Base-by-base conservation (phyloP, 92 coral and sea anemone genomes). In the Phenganax marumi region DNA sequence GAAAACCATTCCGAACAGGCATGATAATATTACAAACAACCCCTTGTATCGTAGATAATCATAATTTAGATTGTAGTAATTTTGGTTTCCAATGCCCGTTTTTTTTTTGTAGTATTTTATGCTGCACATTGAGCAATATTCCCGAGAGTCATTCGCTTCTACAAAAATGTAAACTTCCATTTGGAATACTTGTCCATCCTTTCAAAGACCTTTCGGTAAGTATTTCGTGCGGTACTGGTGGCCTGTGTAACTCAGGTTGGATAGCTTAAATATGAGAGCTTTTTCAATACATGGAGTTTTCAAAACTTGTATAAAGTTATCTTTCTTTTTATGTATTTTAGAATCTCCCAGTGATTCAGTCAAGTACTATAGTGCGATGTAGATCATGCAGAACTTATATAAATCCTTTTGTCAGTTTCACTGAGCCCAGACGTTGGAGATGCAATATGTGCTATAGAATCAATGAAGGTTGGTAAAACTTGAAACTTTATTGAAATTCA, bases 381-480 rank as follows among this genome's bases (percentile, higher is more conserved):
- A 89, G 98, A 62, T 95, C 98, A 66, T 95, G 98, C 84, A 92
- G 98, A 87, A 95, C 98, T 3, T 95, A 95, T 69, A 95, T 95
- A 75, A 95, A 95, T 83, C 98, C 98, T 33, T 95, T 95, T 95
- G 97, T 95, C 33, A 92, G 97, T n/a, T 95, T 95, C 60, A 86
- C 92, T 9, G 98, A 95, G 63, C 47, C 93, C 2, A 89, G 97
- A 79, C 83, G 97, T 57, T 95, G 98, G 98, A 71, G 97, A 79
- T 95, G 98, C 58, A 87, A 93, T 16, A 95, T 95, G 97, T 95
- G 98, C 80, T 95, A 92, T 81, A 89, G 98, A 82, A 50, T 90
- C 49, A 95, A 95, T 88, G 98, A 95, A 80, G 97, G 98, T 95
- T 70, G 68, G 88, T n/a, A 48, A 7, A 21, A 17, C 12, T 56